These are phyloP conservation scores for Myodes glareolus DNA, from an alignment of 2,113 vertebrate genomes.

Conservation along the genomic window DNA sequence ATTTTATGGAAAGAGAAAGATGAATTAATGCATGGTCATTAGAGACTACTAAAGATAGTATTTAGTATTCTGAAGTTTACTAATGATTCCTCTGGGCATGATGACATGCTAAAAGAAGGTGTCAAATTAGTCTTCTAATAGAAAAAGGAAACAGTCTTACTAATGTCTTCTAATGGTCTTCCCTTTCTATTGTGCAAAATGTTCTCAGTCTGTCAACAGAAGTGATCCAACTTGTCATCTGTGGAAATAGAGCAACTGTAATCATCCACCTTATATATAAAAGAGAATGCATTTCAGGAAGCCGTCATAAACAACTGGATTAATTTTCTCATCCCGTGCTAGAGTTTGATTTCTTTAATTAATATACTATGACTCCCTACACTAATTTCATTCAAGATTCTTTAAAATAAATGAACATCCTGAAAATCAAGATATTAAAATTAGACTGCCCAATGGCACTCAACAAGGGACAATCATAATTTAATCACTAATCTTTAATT, in stretches of 20 bases:
- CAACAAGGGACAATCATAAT: background rate
- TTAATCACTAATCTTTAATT: background rate
- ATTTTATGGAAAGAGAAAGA: background rate
- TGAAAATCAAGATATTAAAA: slow-evolving; percentile 29
- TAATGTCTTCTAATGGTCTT: background rate
- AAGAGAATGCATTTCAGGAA: background rate
- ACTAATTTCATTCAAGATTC: background rate
- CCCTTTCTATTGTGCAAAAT: background rate
- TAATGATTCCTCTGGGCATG: background rate
- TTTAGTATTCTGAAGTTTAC: background rate
- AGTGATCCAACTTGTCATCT: background rate
- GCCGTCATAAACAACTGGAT: background rate
- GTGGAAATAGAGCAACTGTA: background rate
- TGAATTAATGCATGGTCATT: background rate
- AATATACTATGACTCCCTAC: background rate
- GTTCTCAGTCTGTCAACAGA: background rate
- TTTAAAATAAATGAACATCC: slow-evolving; percentile 22
- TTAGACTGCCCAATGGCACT: background rate
- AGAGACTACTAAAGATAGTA: background rate
- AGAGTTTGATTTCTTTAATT: slow-evolving; percentile 1
- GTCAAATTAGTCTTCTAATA: background rate
- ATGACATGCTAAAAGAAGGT: background rate
- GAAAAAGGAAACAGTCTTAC: background rate
- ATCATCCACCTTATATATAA: background rate
- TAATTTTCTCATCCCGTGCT: background rate